Conservation (phyloP, 2,113 vertebrate species). For the Ctenodactylus gundi region DNA sequence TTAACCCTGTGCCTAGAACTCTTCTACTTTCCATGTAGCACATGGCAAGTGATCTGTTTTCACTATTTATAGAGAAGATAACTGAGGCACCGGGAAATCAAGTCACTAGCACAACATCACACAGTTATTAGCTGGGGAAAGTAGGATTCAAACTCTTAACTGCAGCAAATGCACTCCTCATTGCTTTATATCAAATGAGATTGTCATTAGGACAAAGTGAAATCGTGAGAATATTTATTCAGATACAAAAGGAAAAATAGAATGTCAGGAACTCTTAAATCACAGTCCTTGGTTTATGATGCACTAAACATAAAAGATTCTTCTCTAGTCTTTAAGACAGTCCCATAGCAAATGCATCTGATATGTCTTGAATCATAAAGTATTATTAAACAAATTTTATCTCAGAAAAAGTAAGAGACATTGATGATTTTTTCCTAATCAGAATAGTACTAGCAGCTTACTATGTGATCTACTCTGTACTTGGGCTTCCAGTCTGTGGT, state of each 20-base stretch:
- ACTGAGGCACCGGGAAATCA: neutral
- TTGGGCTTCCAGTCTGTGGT: neutral
- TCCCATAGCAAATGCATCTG: neutral
- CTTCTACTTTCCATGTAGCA: neutral
- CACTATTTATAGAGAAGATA: neutral
- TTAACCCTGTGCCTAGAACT: neutral
- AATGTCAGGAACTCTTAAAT: neutral
- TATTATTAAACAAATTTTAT: conserved; percentile 3
- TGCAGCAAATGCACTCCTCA: neutral
- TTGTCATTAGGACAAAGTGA: neutral
- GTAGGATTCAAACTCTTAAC: conserved; percentile 1
- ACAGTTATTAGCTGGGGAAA: neutral
- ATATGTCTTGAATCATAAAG: neutral
- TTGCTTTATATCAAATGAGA: neutral
- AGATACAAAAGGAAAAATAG: neutral
- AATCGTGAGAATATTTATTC: neutral
- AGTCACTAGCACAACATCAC: neutral
- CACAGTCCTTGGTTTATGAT: neutral
- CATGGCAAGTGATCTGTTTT: neutral
- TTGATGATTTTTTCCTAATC: neutral
- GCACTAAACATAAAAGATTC: neutral
- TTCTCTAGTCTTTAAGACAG: conserved; percentile 1
- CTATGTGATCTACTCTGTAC: neutral
- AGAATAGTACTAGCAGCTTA: neutral
- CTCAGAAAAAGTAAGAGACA: neutral